Evolutionary conservation across 2,888 invertebrate species (phyloP), one percentile per base, ranked within the genome.

Genomic region (Sicus ferrugineus): DNA sequence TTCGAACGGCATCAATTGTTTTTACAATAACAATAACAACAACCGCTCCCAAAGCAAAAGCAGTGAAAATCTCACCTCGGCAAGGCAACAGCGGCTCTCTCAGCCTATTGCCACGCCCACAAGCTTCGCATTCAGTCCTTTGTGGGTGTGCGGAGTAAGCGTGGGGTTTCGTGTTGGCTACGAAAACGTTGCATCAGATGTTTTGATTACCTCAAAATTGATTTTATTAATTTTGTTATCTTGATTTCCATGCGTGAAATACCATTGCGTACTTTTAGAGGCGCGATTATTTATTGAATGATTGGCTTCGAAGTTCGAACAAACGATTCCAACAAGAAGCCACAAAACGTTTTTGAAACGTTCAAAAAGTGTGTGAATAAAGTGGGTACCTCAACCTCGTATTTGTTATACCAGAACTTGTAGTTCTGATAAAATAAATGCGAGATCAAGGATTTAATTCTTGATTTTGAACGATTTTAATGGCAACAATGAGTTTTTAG

Each of bases 1-100:
- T 62, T 62, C 62, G 62, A 62, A 28, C 62, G 62, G 48, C 46
- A 62, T 9, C 62, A 62, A 62, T 62, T 62, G 62, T 48, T 62
- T 48, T 46, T 26, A n/a, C 62, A 23, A 46, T n/a, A 23, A 62
- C 46, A 62, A n/a, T 19, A 62, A 30, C 46, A 26, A 62, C 28
- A 62, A 62, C 23, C 0, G 26, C 38, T 9, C 9, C 0, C 28
- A 58, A 16, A 58, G 31, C 28, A 16, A 58, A 19, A 16, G 21
- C 58, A 30, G 14, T 16, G n/a, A 16, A 6, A 6, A 11, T 11
- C 11, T 38, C 11, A 11, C 38, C 11, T 38, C 38, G 38, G 38
- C 11, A 6, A 9, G 38, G 16, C n/a, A n/a, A n/a, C n/a, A n/a
- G n/a, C n/a, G n/a, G n/a, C n/a, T n/a, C n/a, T n/a, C n/a, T 42